Evolutionary conservation across 2,888 invertebrate species (phyloP), one percentile per base, ranked within the genome.

Genomic region (Folsomia candida): DNA sequence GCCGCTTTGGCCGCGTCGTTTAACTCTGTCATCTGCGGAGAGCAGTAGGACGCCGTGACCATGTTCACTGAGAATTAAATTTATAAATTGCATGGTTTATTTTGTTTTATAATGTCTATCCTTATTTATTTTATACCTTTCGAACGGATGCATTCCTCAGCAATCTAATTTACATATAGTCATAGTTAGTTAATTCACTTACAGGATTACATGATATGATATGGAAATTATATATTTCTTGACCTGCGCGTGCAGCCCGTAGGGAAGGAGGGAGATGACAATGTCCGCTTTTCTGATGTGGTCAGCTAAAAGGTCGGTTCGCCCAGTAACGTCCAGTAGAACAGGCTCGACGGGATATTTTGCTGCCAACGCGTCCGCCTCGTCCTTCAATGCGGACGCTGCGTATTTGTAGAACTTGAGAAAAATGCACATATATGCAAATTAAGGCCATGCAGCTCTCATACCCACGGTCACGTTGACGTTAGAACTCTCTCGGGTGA

Each of bases 41-140:
- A 91, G 69, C 94, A 89, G 81, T 99, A 99, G 73, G 96, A 97
- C 0, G 97, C 97, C 0, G 99, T 99, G 22, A 99, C 96, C 89
- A 99, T 89, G 83, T 99, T 94, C 0, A 90, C 91, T n/a, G n/a
- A n/a, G n/a, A n/a, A n/a, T n/a, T n/a, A n/a, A n/a, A n/a, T n/a
- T n/a, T n/a, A n/a, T n/a, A n/a, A n/a, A n/a, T n/a, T n/a, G n/a
- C n/a, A n/a, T n/a, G n/a, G n/a, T n/a, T n/a, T n/a, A n/a, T n/a
- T n/a, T n/a, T n/a, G n/a, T n/a, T n/a, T n/a, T n/a, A n/a, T n/a
- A n/a, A n/a, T n/a, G n/a, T n/a, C n/a, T n/a, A n/a, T n/a, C n/a
- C n/a, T n/a, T n/a, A n/a, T n/a, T n/a, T n/a, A n/a, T n/a, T n/a
- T n/a, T n/a, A n/a, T n/a, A n/a, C n/a, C n/a, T 74, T 89, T 88